Conservation (phyloP, 2,113 vertebrate species). For the Turdus rufiventris region DNA sequence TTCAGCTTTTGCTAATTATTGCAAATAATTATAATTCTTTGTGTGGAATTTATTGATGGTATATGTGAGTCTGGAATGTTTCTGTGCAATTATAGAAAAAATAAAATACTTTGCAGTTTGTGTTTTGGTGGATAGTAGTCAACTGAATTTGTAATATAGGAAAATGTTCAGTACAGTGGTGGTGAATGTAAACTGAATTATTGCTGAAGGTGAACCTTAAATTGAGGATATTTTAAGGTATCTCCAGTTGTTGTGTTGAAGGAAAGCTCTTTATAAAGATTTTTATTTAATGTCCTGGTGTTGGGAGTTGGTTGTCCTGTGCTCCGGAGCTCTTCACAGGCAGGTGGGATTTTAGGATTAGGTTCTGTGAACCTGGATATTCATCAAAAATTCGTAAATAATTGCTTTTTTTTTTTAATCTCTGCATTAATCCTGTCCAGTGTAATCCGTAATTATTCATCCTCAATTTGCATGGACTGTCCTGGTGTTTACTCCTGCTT, state of each 20-base stretch:
- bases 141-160: background rate
- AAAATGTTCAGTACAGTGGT: background rate
- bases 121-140: background rate
- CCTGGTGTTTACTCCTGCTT: background rate
- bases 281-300: background rate
- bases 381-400: background rate
- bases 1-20: background rate
- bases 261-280: background rate
- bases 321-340: background rate
- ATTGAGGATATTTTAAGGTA: background rate
- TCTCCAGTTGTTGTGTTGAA: background rate
- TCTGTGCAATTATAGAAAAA: background rate
- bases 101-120: background rate
- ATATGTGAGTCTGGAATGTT: background rate
- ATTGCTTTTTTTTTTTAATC: background rate
- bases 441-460: background rate
- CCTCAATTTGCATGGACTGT: background rate
- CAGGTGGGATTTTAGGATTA: background rate
- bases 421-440: background rate
- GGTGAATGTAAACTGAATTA: background rate
- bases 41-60: background rate
- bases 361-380: background rate
- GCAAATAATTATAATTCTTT: background rate
- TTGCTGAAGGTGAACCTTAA: background rate
- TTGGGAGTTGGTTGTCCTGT: accelerated